Evolutionary conservation across 2,797 vertebrate genomes (phyloP), one percentile per base, ranked within the genome.

Genomic region (Lacerta bilineata): DNA sequence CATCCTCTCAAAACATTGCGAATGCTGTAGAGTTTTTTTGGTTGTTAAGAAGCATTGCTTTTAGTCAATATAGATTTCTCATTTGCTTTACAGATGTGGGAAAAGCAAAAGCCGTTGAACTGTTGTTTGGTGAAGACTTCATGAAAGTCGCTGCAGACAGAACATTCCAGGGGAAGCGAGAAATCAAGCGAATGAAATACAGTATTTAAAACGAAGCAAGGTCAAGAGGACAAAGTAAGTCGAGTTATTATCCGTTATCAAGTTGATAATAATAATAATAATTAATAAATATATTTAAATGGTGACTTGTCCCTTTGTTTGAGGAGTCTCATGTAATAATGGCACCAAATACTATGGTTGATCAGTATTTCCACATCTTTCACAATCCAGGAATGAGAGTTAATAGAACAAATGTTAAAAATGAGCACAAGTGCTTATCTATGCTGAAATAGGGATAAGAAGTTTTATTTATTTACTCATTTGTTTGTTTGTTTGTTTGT

Each of bases 101-200:
- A 71, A 79, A 84, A 10, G 46, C 20, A 69, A 84, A 74, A 74
- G 25, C 33, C 3, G 43, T 18, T 71, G 17, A 36, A 55, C 7
- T 61, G 36, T 2, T 39, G 27, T 11, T 68, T 83, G 69, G 69
- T n/a, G 39, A n/a, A 64, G 59, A 15, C 9, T 15, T 3, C 7
- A 8, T 13, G 46, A 46, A 72, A 74, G 68, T 64, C 36, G 92
- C 29, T 88, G 90, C 29, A 0, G 0, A 55, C 6, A 88, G 81
- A 90, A 88, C 88, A 86, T 89, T 79, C 20, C 36, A 72, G 64
- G 71, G 25, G 75, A 75, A 64, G 46, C 20, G 80, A 29, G 17
- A 41, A 29, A 50, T 82, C 89, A 86, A 87, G 87, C 71, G 86
- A 86, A 85, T 88, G 86, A 23, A 89, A 80, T 87, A 80, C 11